These are phyloP conservation scores for Drosophila nigromelanica DNA, from an alignment of 1,140 invertebrate genomes.

Conservation along the genomic window DNA sequence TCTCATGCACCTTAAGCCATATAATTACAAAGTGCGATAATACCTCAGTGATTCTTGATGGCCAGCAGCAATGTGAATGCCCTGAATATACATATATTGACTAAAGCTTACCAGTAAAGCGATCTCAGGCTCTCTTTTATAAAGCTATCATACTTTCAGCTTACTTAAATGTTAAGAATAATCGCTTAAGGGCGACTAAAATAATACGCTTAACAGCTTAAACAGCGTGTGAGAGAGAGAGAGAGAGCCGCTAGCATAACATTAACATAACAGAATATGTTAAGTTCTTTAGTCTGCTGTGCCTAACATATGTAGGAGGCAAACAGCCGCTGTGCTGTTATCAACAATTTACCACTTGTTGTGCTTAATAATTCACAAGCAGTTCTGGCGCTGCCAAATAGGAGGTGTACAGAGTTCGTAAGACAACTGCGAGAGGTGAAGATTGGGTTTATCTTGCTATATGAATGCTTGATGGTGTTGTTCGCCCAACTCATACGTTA, in stretches of 20 bases:
- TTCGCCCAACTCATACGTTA: conserved; percentile 75
- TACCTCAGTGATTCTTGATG: background rate
- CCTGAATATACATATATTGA: background rate
- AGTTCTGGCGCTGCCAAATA: conserved; percentile 23
- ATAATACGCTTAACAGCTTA: background rate
- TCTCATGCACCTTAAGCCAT: conserved; percentile 47
- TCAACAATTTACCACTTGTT: background rate
- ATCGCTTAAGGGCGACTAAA: conserved; percentile 22
- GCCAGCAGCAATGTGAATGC: conserved; percentile 29
- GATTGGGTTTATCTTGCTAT: conserved; percentile 67
- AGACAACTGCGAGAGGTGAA: conserved; percentile 52
- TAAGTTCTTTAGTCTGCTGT: background rate
- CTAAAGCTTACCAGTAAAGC: background rate
- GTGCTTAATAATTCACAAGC: conserved; percentile 51
- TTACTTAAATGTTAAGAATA: conserved; percentile 5
- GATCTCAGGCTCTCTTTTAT: background rate
- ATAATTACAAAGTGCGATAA: conserved; percentile 23
- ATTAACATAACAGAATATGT: conserved; percentile 25
- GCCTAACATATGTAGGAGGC: background rate
- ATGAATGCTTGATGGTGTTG: conserved; percentile 63
- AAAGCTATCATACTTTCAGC: background rate
- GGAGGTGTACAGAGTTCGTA: background rate
- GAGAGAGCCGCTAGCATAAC: background rate
- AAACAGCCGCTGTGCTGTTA: conserved; percentile 10
- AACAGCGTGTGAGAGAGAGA: background rate